Percentiles rank a stretch among this genome's conserved stretches.
These are phyloP conservation scores for Hoplodrina blanda DNA, from an alignment of 2,888 invertebrate genomes.

Conservation along the genomic window DNA sequence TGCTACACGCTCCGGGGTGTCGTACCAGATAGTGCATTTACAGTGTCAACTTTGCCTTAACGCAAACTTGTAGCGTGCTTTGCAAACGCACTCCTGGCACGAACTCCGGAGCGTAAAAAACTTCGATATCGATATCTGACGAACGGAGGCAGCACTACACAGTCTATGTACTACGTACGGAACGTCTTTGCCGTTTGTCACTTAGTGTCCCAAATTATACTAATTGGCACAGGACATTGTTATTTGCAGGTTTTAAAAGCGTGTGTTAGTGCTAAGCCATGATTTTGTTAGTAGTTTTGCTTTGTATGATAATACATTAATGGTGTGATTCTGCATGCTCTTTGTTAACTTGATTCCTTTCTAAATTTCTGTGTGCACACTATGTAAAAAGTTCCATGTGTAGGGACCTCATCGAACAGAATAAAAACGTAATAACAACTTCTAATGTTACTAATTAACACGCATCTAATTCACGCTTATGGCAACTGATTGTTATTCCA, in stretches of 20 bases:
- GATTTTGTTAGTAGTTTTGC: constrained; percentile 46
- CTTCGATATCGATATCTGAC: constrained; percentile 80
- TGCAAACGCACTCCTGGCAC: constrained; percentile 99
- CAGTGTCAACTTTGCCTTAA: constrained; percentile 92
- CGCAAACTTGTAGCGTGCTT: constrained; percentile 89
- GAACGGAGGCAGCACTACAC: constrained; percentile 79
- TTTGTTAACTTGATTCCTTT: constrained; percentile 9
- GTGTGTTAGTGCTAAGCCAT: constrained; percentile 64
- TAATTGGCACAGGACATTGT: constrained; percentile 55
- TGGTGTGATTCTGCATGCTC: constrained; percentile 34
- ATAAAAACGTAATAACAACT: constrained; percentile 17
- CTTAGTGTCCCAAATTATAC: constrained; percentile 70
- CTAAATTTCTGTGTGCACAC: not conserved
- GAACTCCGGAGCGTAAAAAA: constrained; percentile 94
- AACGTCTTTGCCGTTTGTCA: constrained; percentile 83
- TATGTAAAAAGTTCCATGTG: not conserved
- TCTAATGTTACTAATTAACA: constrained; percentile 56
- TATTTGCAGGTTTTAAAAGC: constrained; percentile 52
- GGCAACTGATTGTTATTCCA: constrained; percentile 72
- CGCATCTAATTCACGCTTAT: constrained; percentile 60
- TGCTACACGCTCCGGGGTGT: constrained; percentile 94
- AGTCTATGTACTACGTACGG: constrained; percentile 80
- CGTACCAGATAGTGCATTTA: constrained; percentile 99
- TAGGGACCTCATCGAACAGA: constrained; percentile 18
- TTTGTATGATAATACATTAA: not conserved